These are phyloP conservation scores for Acanthurus lineatus DNA, from an alignment of 2,797 vertebrate genomes.

Conservation along the genomic window DNA sequence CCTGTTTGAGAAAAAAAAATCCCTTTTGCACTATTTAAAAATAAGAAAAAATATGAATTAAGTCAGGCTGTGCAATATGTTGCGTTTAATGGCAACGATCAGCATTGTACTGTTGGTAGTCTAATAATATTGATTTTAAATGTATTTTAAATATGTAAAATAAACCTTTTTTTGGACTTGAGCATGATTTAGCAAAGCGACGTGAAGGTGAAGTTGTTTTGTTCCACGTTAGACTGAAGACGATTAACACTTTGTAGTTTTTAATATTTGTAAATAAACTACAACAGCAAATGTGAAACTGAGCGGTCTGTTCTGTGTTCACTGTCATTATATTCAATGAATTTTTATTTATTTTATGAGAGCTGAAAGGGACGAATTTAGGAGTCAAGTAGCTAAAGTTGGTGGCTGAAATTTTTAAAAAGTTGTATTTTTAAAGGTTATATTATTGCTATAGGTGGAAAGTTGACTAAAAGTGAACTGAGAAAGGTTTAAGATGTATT, in stretches of 20 bases:
- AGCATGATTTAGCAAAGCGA: slow-evolving; percentile 92
- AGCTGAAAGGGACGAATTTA: background rate
- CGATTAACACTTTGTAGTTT: slow-evolving; percentile 79
- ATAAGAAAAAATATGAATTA: slow-evolving; percentile 87
- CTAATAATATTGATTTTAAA: slow-evolving; percentile 92
- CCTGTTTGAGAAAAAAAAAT: slow-evolving; percentile 88
- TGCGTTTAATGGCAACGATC: slow-evolving; percentile 89
- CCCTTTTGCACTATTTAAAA: slow-evolving; percentile 99
- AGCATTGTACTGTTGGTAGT: slow-evolving; percentile 95
- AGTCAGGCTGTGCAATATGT: slow-evolving; percentile 99
- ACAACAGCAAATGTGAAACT: slow-evolving; percentile 62
- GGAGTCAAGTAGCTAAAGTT: background rate
- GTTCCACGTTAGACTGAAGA: slow-evolving; percentile 73
- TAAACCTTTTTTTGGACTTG: slow-evolving; percentile 91
- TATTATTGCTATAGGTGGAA: background rate
- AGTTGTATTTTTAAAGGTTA: no score
- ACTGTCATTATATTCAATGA: background rate
- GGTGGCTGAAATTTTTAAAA: no score
- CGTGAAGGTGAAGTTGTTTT: slow-evolving; percentile 85
- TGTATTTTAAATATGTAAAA: slow-evolving; percentile 99
- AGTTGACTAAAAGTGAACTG: background rate
- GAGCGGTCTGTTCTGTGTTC: slow-evolving; percentile 61
- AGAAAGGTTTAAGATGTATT: background rate
- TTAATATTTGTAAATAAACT: slow-evolving; percentile 86
- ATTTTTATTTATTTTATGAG: no score